Percentiles rank a stretch among this genome's conserved stretches.
These are phyloP conservation scores for Leptoteleia sp. DNA, from an alignment of 1,140 invertebrate genomes.

Conservation along the genomic window DNA sequence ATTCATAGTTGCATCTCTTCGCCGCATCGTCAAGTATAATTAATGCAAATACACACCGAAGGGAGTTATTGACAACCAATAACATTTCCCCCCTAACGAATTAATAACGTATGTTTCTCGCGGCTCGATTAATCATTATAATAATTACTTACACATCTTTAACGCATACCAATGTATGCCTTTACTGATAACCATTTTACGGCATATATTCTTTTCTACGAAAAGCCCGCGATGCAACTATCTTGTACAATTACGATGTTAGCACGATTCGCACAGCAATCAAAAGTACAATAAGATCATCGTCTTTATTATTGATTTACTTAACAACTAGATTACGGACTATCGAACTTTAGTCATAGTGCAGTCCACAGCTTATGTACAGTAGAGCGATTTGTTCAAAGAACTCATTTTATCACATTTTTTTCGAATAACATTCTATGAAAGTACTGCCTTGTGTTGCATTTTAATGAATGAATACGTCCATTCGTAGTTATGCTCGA, in stretches of 20 bases:
- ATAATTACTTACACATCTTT: conserved; percentile 38
- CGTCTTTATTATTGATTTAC: conserved; percentile 66
- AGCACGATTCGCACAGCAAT: conserved; percentile 70
- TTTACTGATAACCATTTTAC: conserved; percentile 37
- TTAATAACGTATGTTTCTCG: conserved; percentile 19
- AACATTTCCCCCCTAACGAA: conserved; percentile 13
- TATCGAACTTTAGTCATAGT: conserved; percentile 67
- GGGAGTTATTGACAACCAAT: conserved; percentile 29
- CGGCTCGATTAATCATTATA: conserved; percentile 32
- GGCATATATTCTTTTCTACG: conserved; percentile 51
- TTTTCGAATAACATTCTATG: conserved; percentile 6
- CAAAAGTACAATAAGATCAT: conserved; percentile 77
- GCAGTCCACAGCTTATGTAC: conserved; percentile 71
- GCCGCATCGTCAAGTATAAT: conserved; percentile 41
- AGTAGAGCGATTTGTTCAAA: conserved; percentile 62
- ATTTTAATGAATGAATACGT: conserved; percentile 5
- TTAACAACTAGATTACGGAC: conserved; percentile 70
- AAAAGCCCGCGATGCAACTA: conserved; percentile 64
- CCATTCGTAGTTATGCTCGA: too few relatives aligned
- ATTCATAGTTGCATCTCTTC: conserved; percentile 59
- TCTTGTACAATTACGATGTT: conserved; percentile 66
- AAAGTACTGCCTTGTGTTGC: conserved; percentile 35
- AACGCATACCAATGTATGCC: conserved; percentile 43
- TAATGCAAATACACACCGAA: conserved; percentile 44
- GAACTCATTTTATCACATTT: conserved; percentile 51